These are phyloP conservation scores for Diadema setosum DNA, from an alignment of 35 echinoderm and acorn worm species.

Conservation along the genomic window DNA sequence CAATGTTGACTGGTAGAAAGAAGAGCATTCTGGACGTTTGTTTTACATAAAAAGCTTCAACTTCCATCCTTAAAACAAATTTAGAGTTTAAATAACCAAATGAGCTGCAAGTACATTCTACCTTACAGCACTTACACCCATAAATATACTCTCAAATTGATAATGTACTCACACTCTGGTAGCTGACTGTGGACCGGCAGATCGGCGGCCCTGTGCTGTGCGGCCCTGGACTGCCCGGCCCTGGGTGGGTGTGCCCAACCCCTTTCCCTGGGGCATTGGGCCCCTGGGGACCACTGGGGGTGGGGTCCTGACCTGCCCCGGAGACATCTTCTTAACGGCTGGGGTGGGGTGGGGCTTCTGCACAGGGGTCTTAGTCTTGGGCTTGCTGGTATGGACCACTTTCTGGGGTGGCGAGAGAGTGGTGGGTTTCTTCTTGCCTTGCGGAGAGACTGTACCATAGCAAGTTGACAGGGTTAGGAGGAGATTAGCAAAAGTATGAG, in stretches of 20 bases:
- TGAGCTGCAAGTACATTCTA: too few relatives aligned
- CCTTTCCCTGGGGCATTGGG: not conserved
- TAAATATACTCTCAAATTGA: not conserved
- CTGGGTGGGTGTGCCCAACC: not conserved
- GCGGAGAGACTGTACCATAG: too few relatives aligned
- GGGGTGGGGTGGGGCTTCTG: not conserved
- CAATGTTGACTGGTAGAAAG: too few relatives aligned
- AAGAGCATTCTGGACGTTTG: too few relatives aligned
- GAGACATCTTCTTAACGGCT: not conserved
- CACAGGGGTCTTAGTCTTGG: slow-evolving; percentile 9
- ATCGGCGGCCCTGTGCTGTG: not conserved
- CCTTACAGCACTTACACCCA: not conserved
- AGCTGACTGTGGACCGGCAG: slow-evolving; percentile 16
- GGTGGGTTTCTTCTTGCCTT: not conserved
- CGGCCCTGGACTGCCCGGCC: not conserved
- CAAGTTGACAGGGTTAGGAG: too few relatives aligned
- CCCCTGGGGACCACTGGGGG: slow-evolving; percentile 67
- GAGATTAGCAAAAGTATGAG: too few relatives aligned
- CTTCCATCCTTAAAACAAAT: too few relatives aligned
- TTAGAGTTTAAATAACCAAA: too few relatives aligned
- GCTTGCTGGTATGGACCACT: not conserved
- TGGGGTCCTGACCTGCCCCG: slow-evolving; percentile 33
- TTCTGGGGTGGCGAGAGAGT: not conserved
- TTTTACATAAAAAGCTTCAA: too few relatives aligned
- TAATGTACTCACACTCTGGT: slow-evolving; percentile 60